These are phyloP conservation scores for Vesta saturnalis DNA, from an alignment of 2,888 invertebrate genomes.

Conservation along the genomic window DNA sequence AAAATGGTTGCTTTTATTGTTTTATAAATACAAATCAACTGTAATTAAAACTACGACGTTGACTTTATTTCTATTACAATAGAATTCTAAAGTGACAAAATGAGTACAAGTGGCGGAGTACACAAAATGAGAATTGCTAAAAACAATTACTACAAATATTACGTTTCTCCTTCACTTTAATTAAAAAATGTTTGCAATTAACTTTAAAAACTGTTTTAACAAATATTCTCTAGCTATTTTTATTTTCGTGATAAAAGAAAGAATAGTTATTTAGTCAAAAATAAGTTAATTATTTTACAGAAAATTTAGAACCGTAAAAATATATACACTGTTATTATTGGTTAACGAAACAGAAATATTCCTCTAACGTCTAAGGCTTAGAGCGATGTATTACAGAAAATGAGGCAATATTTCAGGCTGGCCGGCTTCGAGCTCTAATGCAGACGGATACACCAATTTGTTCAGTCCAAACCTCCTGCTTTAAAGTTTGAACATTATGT, in stretches of 20 bases:
- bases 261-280: no score
- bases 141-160: constrained; percentile 42
- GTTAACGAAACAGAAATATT: constrained; percentile 51
- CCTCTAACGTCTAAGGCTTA: constrained; percentile 44
- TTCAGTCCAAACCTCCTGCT: constrained; percentile 46
- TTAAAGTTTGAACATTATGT: constrained; percentile 49
- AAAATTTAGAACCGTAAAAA: neutral
- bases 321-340: constrained; percentile 34
- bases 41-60: constrained; percentile 3
- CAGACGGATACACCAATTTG: constrained; percentile 54
- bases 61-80: constrained; percentile 10
- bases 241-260: no score
- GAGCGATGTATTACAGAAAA: constrained; percentile 49
- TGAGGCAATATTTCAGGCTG: constrained; percentile 51
- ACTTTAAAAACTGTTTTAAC: constrained; percentile 36
- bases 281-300: no score
- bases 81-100: constrained; percentile 19
- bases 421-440: constrained; percentile 46
- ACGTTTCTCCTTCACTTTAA: constrained; percentile 41
- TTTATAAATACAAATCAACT: no score
- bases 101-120: constrained; percentile 15
- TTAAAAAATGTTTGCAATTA: constrained; percentile 46
- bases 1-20: no score
- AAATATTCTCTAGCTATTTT: no score
- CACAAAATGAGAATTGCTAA: constrained; percentile 25